These are phyloP conservation scores for Tetraneura akinire DNA, from an alignment of 1,140 invertebrate genomes.

Conservation along the genomic window DNA sequence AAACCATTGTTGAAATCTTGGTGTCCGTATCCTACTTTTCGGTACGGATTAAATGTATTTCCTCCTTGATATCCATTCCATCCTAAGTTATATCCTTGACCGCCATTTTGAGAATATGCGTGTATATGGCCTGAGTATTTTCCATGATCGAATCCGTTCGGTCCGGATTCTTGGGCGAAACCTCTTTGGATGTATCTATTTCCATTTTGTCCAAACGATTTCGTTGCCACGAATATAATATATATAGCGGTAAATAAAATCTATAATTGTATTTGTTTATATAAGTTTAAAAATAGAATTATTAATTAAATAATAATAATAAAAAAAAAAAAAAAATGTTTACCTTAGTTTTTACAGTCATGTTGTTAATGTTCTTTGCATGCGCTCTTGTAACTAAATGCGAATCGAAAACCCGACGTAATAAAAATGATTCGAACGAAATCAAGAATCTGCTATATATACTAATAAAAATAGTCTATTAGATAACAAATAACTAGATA, in stretches of 20 bases:
- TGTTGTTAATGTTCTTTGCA: background rate
- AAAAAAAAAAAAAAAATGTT: background rate
- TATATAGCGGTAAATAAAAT: background rate
- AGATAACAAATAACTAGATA: background rate
- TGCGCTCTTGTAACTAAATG: background rate
- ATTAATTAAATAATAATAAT: too few relatives aligned
- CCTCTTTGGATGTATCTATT: slow-evolving; percentile 5
- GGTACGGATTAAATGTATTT: slow-evolving; percentile 1
- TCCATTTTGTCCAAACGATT: background rate
- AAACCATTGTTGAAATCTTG: background rate
- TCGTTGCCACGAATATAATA: background rate
- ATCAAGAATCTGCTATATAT: background rate
- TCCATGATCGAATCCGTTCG: background rate
- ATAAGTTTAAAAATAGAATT: background rate
- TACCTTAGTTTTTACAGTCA: background rate
- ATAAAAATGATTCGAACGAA: background rate
- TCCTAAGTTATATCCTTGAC: background rate
- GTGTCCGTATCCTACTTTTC: slow-evolving; percentile 1
- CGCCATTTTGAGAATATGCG: background rate
- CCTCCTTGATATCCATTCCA: slow-evolving; percentile 10
- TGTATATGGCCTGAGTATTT: background rate
- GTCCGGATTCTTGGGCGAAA: background rate
- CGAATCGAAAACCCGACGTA: background rate
- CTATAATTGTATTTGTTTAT: slow-evolving; percentile 3
- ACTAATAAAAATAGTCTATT: background rate